Evolutionary conservation across 2,113 vertebrate species (phyloP).

Genomic region (Ptilorrhoa leucosticta): DNA sequence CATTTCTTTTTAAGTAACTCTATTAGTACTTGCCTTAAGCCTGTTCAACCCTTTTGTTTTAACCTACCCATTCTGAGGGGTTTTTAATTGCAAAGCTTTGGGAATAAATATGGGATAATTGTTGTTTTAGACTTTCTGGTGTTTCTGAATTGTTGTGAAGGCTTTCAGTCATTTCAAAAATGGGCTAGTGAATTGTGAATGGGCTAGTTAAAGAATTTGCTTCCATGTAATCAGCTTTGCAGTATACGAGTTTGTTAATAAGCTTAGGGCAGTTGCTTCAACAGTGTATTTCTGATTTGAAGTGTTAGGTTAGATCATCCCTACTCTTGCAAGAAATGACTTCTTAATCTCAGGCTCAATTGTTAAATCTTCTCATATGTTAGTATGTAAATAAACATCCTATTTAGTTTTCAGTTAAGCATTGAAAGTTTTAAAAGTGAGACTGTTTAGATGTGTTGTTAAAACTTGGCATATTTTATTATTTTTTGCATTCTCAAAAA

Average conservation of each 20-base stretch:
- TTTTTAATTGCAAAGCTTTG: not conserved
- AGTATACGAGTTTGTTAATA: not conserved
- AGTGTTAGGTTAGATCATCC: not conserved
- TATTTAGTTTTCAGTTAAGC: not conserved
- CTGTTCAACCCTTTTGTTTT: not conserved
- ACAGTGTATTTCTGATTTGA: not conserved
- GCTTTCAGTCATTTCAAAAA: not conserved
- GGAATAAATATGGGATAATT: not conserved
- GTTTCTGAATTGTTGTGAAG: not conserved
- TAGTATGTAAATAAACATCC: not conserved
- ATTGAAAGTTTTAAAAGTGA: not conserved
- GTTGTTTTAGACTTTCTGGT: not conserved
- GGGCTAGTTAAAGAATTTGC: not conserved
- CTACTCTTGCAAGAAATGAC: not conserved
- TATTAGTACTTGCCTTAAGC: not conserved
- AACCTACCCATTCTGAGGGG: not conserved
- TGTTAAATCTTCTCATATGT: not conserved
- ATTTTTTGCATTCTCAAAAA: not conserved
- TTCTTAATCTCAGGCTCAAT: not conserved
- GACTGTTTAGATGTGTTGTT: not conserved
- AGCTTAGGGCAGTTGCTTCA: not conserved
- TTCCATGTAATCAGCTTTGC: not conserved
- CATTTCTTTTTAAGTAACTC: not conserved
- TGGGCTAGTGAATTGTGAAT: not conserved
- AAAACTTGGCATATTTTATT: not conserved